Evolutionary conservation across 2,888 invertebrate genomes (phyloP).

Genomic region (Heliconius erato): DNA sequence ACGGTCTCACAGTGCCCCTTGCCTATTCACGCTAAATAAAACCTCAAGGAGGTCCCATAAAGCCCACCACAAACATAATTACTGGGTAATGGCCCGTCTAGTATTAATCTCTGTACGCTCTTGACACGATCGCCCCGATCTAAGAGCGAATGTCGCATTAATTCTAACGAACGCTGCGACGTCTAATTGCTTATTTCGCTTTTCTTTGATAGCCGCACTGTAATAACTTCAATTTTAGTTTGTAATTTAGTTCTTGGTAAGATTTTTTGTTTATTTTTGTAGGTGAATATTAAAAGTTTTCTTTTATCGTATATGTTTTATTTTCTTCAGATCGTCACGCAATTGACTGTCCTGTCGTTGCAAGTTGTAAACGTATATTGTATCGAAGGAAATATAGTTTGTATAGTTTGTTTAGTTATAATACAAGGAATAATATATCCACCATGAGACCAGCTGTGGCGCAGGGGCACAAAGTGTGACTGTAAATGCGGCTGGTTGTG

Average conservation of each 20-base stretch:
- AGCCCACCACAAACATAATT: constrained; percentile 73
- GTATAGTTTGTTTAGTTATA: not conserved
- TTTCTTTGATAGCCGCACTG: constrained; percentile 50
- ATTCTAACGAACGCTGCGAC: constrained; percentile 47
- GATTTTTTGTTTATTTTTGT: not conserved
- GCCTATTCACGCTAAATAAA: constrained; percentile 52
- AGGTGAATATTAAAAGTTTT: not conserved
- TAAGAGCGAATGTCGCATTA: constrained; percentile 48
- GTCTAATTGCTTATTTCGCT: constrained; percentile 72
- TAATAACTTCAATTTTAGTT: constrained; percentile 35
- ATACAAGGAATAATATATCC: too few relatives aligned
- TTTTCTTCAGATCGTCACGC: not conserved
- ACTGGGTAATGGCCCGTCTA: constrained; percentile 70
- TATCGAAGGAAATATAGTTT: too few relatives aligned
- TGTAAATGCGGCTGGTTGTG: too few relatives aligned
- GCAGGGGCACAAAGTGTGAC: too few relatives aligned
- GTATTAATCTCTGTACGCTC: constrained; percentile 67
- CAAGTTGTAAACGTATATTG: not conserved
- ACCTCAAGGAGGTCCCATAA: constrained; percentile 55
- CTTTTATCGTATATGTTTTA: not conserved
- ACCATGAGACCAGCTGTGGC: too few relatives aligned
- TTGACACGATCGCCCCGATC: constrained; percentile 54
- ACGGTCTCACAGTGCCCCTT: not conserved
- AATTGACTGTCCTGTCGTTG: not conserved
- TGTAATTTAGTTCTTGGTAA: not conserved